A percentile compares a stretch with the other conserved stretches of the same genome.
These are phyloP conservation scores for Phaetusa simplex DNA, from an alignment of 2,113 vertebrate species.

Conservation along the genomic window DNA sequence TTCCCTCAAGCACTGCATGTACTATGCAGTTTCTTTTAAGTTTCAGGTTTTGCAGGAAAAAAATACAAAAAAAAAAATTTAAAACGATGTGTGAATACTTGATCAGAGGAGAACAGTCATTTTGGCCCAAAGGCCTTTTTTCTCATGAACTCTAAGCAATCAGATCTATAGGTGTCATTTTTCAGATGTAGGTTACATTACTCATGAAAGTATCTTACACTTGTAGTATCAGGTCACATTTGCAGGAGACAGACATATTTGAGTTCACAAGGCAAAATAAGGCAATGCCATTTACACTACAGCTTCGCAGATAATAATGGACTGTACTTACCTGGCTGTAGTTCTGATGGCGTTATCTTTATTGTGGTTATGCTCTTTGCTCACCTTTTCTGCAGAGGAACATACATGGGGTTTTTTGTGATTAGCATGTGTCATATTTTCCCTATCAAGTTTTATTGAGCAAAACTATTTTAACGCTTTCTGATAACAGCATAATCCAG, in stretches of 20 bases:
- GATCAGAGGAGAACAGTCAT: background rate
- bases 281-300: background rate
- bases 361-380: slow-evolving; percentile 94
- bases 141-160: background rate
- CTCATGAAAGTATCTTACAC: background rate
- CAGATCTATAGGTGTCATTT: background rate
- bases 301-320: background rate
- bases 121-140: background rate
- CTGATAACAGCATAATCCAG: background rate
- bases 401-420: background rate
- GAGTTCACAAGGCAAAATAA: background rate
- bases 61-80: background rate
- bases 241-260: background rate
- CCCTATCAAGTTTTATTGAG: background rate
- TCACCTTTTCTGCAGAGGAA: slow-evolving; percentile 92
- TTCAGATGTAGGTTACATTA: background rate
- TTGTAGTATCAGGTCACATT: background rate
- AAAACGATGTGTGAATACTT: background rate
- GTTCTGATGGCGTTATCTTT: slow-evolving; percentile 89
- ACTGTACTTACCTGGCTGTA: slow-evolving; percentile 84
- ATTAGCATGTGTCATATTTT: background rate
- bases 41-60: background rate
- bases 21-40: background rate
- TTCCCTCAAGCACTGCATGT: background rate
- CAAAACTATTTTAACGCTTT: background rate